Conservation (phyloP, 2,888 invertebrate genomes). For the Stenichneumon culpator region DNA sequence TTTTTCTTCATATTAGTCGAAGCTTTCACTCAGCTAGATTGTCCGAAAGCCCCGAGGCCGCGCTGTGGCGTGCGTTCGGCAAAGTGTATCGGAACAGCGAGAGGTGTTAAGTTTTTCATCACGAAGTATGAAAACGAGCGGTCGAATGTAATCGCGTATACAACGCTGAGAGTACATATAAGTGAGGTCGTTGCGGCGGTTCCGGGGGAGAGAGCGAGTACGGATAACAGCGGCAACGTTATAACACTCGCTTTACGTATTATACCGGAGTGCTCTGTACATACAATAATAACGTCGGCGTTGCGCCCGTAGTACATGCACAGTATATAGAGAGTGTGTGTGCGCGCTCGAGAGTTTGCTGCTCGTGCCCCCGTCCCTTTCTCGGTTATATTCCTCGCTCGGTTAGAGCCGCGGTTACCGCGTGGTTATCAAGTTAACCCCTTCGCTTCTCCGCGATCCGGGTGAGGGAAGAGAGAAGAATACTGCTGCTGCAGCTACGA, state of each 20-base stretch:
- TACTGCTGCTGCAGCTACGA: conserved; percentile 58
- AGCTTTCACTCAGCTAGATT: conserved; percentile 2
- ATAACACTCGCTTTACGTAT: conserved; percentile 61
- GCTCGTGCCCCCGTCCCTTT: conserved; percentile 65
- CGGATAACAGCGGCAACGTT: conserved; percentile 60
- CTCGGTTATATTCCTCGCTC: conserved; percentile 67
- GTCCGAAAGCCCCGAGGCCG: neutral
- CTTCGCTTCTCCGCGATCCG: conserved; percentile 79
- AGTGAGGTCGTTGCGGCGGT: conserved; percentile 59
- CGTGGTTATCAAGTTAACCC: conserved; percentile 84
- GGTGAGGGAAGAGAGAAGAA: conserved; percentile 42
- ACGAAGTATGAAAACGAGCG: conserved; percentile 56
- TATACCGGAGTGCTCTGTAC: conserved; percentile 58
- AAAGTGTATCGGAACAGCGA: conserved; percentile 52
- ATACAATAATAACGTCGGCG: conserved; percentile 63
- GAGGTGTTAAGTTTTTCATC: conserved; percentile 67
- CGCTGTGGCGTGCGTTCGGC: neutral
- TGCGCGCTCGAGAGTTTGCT: conserved; percentile 21
- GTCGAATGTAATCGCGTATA: conserved; percentile 57
- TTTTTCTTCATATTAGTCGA: neutral
- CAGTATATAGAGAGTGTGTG: conserved; percentile 19
- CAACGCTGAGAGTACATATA: conserved; percentile 38
- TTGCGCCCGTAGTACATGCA: neutral
- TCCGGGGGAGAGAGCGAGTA: conserved; percentile 17
- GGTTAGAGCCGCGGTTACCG: conserved; percentile 80